Evolutionary conservation across 2,888 invertebrate species (phyloP).

Genomic region (Stomorhina lunata): DNA sequence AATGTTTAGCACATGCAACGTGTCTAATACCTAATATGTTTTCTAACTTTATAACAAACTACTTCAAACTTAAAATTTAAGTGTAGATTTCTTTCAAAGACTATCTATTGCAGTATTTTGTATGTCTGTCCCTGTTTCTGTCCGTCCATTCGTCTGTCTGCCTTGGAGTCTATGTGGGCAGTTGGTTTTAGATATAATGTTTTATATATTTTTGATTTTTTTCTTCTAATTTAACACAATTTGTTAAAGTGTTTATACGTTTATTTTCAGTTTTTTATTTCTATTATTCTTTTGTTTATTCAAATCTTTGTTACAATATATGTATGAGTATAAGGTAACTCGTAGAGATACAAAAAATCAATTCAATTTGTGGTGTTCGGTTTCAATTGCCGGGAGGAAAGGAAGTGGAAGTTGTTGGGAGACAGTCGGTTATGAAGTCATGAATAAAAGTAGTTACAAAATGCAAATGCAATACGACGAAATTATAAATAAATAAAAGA

Average conservation of each 20-base stretch:
- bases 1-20: no score
- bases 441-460: neutral
- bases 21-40: no score
- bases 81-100: neutral
- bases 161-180: conserved; percentile 21
- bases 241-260: conserved; percentile 2
- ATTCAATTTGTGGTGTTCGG: neutral
- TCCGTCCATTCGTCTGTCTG: neutral
- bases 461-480: neutral
- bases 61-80: no score
- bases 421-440: neutral
- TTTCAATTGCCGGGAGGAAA: neutral
- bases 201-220: no score
- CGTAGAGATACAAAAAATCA: neutral
- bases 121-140: no score
- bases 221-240: conserved; percentile 6
- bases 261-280: neutral
- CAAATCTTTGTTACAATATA: no score
- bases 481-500: neutral
- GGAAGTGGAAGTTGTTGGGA: conserved; percentile 27
- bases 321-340: neutral
- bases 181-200: no score
- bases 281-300: neutral
- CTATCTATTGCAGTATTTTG: no score
- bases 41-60: no score